Base-by-base conservation (phyloP, 2,888 invertebrate species). In the Notodromas monacha region DNA sequence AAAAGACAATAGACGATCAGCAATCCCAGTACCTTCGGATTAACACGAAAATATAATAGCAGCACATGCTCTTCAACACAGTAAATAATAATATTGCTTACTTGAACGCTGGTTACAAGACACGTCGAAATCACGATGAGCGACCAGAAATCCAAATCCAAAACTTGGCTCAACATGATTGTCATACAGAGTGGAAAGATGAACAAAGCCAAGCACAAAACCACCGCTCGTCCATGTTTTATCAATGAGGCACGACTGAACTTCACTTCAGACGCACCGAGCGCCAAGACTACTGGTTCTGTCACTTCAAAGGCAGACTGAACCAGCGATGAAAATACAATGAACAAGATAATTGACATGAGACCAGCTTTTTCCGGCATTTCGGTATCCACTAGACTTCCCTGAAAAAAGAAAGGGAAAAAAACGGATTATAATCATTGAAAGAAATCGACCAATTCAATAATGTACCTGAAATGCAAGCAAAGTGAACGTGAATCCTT, bases 251-350 rank as follows among this genome's bases (percentile, higher is more conserved):
- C n/a, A n/a, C n/a, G n/a, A n/a, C n/a, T n/a, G n/a, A n/a, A n/a
- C 12, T 40, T 40, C 31, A 43, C 46, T 29, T 49, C 46, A 8
- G 50, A 48, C 6, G 55, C 52, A 39, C 51, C 51, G 10, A 57
- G 41, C 4, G 51, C 45, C 30, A 57, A 41, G 26, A 58, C 42
- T 13, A 54, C 47, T 2, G 55, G 54, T 36, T 57, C 56, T 3
- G 54, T 45, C 14, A 57, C 46, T 39, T 58, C 57, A 37, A 52
- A 52, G 42, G 57, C 50, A 6, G 55, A 55, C 38, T 58, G 56
- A 6, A 57, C 47, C n/a, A 58, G 44, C 2, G 57, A 55, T 1
- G 56, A 55, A n/a, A 51, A 40, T 4, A 57, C 56, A 26, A 57
- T 54, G 36, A 58, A 56, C 10, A 57, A 41, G 2, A 57, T 49